Percentiles rank a stretch among this genome's conserved stretches.
Evolutionary conservation across 1,140 invertebrate genomes (phyloP).

Genomic region (Hestina assimilis): DNA sequence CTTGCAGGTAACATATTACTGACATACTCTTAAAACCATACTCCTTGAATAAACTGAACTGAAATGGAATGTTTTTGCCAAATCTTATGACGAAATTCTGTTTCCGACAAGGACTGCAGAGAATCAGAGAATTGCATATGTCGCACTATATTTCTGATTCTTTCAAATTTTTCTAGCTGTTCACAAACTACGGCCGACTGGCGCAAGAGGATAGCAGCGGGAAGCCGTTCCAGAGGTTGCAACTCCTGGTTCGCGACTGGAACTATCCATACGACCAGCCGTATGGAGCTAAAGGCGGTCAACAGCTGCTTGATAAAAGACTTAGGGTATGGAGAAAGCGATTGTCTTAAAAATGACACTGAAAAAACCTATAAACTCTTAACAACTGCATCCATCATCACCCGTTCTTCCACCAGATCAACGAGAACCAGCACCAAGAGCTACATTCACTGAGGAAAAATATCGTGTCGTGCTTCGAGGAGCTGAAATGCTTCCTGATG

Average conservation of each 20-base stretch:
- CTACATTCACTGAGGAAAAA: conserved; percentile 94
- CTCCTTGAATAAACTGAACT: too few species aligned
- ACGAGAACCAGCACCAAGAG: conserved; percentile 90
- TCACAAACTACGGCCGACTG: conserved; percentile 97
- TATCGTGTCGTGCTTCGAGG: conserved; percentile 95
- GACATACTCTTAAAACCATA: too few species aligned
- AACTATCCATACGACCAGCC: conserved; percentile 97
- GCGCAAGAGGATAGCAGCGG: conserved; percentile 93
- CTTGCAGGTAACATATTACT: conserved; percentile 87
- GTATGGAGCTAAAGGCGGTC: conserved; percentile 94
- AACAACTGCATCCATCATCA: too few species aligned
- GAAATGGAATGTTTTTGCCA: too few species aligned
- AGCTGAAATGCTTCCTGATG: conserved; percentile 98
- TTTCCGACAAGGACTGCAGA: too few species aligned
- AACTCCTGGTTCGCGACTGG: conserved; percentile 98
- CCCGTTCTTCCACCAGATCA: conserved; percentile 21
- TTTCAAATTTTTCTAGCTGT: conserved; percentile 81
- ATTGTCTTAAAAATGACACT: too few species aligned
- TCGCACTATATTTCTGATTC: not conserved
- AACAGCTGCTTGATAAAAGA: conserved; percentile 90
- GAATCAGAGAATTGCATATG: too few species aligned
- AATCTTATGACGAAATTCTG: too few species aligned
- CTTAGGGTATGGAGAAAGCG: too few species aligned
- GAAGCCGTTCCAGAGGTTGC: conserved; percentile 95
- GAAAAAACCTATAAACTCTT: too few species aligned